Evolutionary conservation across 2,888 invertebrate genomes (phyloP).

Genomic region (Ochropleura plecta): DNA sequence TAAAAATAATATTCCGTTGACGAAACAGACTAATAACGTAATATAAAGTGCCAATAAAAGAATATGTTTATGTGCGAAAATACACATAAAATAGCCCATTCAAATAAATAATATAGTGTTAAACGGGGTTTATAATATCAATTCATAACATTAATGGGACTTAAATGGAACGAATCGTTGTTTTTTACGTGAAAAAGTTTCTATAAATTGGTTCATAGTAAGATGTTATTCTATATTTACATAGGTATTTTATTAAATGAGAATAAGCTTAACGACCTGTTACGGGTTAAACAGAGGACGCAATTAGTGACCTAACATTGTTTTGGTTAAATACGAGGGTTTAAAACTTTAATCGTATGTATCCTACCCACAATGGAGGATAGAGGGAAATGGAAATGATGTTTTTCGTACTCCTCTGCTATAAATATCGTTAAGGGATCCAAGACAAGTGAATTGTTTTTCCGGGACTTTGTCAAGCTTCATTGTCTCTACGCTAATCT

Average conservation of each 20-base stretch:
- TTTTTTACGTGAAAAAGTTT: constrained; percentile 10
- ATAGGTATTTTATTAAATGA: neutral
- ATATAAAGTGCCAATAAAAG: neutral
- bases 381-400: too few relatives aligned
- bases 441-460: too few relatives aligned
- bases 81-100: constrained; percentile 30
- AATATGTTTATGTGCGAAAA: constrained; percentile 22
- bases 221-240: constrained; percentile 27
- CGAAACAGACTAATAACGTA: neutral
- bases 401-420: too few relatives aligned
- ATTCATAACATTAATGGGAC: constrained; percentile 45
- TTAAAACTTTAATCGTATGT: constrained; percentile 5
- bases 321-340: neutral
- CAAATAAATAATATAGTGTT: constrained; percentile 27
- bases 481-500: too few relatives aligned
- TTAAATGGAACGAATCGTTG: constrained; percentile 46
- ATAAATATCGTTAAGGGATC: too few relatives aligned
- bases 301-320: constrained; percentile 11
- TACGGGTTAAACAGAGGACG: neutral
- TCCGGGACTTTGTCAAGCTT: too few relatives aligned
- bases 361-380: too few relatives aligned
- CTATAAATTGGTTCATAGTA: constrained; percentile 15
- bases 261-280: constrained; percentile 3
- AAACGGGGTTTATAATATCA: constrained; percentile 32
- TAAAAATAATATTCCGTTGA: neutral